These are phyloP conservation scores for Balaenoptera acutorostrata DNA, from an alignment of 2,113 vertebrate genomes.

Conservation along the genomic window DNA sequence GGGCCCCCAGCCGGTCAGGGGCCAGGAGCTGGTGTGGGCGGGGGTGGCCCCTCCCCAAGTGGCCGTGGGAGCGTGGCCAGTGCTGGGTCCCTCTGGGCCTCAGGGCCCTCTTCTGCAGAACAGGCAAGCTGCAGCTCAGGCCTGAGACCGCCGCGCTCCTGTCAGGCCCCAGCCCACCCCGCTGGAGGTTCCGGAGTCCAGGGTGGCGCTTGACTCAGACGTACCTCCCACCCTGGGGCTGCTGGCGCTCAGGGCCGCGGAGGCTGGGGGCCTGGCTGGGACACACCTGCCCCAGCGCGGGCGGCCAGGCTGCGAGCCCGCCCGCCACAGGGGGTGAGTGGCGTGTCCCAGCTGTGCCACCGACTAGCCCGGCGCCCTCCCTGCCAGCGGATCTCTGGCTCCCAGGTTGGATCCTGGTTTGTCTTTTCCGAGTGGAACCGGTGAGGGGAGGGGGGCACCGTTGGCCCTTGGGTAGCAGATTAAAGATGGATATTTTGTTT, in stretches of 20 bases:
- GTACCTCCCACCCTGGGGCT: background rate
- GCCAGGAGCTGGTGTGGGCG: background rate
- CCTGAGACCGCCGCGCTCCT: background rate
- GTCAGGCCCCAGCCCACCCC: background rate
- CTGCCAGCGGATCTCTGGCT: background rate
- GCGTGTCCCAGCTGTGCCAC: accelerated
- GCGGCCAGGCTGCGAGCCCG: background rate
- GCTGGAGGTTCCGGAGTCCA: background rate
- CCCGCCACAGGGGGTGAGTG: accelerated
- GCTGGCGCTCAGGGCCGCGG: background rate
- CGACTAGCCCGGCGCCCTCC: accelerated
- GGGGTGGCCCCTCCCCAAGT: background rate
- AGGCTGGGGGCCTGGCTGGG: background rate
- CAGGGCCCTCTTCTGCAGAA: background rate
- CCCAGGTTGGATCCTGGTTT: constrained; percentile 39
- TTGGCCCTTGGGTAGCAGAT: constrained; percentile 79
- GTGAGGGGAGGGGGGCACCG: background rate
- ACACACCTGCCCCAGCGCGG: background rate
- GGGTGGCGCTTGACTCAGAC: background rate
- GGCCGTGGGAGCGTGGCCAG: background rate
- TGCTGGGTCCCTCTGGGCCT: background rate
- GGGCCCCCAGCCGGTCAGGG: background rate
- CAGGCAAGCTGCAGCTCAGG: background rate
- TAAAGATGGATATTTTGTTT: constrained; percentile 88
- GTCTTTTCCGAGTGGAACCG: constrained; percentile 76